Evolutionary conservation across 2,113 vertebrate genomes (phyloP).

Genomic region (Noctilio leporinus): DNA sequence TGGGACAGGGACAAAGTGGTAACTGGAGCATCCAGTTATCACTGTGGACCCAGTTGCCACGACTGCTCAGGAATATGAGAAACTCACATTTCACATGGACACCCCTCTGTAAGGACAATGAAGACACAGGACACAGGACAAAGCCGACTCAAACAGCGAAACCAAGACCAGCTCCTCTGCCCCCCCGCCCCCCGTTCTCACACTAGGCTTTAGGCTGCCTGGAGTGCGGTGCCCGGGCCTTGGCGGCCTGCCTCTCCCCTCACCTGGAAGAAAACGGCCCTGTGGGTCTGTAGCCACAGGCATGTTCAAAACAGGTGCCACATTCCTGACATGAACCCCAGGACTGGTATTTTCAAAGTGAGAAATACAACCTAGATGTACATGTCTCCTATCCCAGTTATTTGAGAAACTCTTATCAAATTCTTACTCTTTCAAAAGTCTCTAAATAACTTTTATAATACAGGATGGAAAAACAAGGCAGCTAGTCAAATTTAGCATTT

Average conservation of each 20-base stretch:
- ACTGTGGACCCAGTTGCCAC: background rate
- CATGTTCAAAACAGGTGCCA: background rate
- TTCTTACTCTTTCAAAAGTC: constrained; percentile 36
- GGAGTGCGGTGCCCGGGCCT: too few relatives aligned
- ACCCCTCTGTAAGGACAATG: background rate
- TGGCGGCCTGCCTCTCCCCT: background rate
- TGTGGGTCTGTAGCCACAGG: background rate
- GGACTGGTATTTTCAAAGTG: background rate
- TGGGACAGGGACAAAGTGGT: background rate
- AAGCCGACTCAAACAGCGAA: background rate
- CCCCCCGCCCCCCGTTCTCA: too few relatives aligned
- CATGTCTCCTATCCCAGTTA: constrained; percentile 32
- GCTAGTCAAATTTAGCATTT: constrained; percentile 18
- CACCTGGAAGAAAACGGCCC: background rate
- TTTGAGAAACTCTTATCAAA: constrained; percentile 61
- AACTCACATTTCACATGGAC: background rate
- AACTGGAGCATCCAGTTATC: background rate
- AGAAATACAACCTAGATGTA: constrained; percentile 36
- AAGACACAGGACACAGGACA: background rate
- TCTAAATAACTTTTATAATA: constrained; percentile 47
- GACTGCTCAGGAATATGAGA: background rate
- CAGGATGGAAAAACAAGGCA: constrained; percentile 39
- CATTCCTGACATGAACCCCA: background rate
- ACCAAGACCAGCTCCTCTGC: background rate
- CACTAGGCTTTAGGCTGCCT: too few relatives aligned